A percentile compares a stretch with the other conserved stretches of the same genome.
phyloP scores from a whole-genome alignment of 1,140 invertebrate genomes.

The Ridgeia piscesae region DNA sequence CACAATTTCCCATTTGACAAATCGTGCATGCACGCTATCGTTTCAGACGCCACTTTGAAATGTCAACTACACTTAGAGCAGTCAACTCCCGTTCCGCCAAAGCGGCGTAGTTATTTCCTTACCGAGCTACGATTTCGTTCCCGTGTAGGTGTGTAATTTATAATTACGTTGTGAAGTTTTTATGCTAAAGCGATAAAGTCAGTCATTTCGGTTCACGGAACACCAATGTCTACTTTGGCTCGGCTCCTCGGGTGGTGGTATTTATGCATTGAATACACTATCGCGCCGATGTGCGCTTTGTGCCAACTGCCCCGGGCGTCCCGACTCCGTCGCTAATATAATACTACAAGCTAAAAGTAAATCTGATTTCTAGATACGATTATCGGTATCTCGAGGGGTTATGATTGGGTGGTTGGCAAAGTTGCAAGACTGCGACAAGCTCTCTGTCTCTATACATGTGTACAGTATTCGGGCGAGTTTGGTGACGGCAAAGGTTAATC shows the following conservation, averaged over 20 bases:
- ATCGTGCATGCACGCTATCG: neutral
- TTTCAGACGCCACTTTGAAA: neutral
- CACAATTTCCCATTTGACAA: constrained; percentile 5
- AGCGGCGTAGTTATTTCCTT: neutral
- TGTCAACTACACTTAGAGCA: neutral
- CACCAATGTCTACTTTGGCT: neutral
- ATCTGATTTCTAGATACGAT: constrained; percentile 1
- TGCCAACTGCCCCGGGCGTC: neutral
- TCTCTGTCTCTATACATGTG: neutral
- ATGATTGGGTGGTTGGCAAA: neutral
- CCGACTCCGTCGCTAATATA: neutral
- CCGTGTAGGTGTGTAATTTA: neutral
- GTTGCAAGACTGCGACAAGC: neutral
- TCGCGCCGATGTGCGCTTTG: neutral
- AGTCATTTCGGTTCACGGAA: neutral
- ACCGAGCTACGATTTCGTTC: neutral
- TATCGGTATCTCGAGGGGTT: neutral
- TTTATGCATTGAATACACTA: neutral
- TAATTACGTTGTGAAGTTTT: neutral
- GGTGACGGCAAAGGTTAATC: neutral
- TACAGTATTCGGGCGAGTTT: neutral
- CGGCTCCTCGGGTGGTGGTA: neutral
- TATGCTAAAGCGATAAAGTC: neutral
- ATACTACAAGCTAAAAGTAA: neutral
- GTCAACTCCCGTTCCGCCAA: neutral